phyloP scores from a whole-genome alignment of 2,797 vertebrate species.

The Peromyscus nudipes region DNA sequence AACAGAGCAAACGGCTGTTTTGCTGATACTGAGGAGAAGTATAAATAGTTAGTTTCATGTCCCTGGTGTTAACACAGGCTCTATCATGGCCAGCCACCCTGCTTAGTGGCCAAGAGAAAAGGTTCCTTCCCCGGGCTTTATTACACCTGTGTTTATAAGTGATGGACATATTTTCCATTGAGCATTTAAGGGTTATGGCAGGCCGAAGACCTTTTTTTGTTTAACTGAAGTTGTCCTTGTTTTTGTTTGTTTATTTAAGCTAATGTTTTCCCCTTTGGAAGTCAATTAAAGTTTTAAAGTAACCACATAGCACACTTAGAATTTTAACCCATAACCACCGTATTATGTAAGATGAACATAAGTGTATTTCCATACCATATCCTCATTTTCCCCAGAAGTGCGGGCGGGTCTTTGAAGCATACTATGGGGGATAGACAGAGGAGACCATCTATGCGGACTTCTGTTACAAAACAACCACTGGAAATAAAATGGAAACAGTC shows the following conservation, averaged over 20 bases:
- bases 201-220: neutral
- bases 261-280: constrained; percentile 17
- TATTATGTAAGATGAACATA: constrained; percentile 18
- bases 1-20: neutral
- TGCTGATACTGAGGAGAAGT: constrained; percentile 26
- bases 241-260: neutral
- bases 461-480: neutral
- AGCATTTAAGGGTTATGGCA: neutral
- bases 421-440: neutral
- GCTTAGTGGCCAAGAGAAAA: neutral
- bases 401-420: neutral
- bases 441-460: neutral
- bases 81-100: neutral
- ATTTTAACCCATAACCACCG: neutral
- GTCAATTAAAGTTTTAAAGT: constrained; percentile 35
- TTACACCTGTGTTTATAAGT: constrained; percentile 1
- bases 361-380: neutral
- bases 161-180: constrained; percentile 51
- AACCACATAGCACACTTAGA: neutral
- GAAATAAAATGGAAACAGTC: neutral
- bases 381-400: neutral
- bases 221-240: neutral
- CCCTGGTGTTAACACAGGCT: constrained; percentile 19
- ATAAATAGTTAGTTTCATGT: constrained; percentile 38
- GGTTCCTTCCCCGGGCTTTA: constrained; percentile 26